A percentile compares a stretch with the other conserved stretches of the same genome.
Conservation (phyloP, 2,113 vertebrate species). For the Chloropsis hardwickii region DNA sequence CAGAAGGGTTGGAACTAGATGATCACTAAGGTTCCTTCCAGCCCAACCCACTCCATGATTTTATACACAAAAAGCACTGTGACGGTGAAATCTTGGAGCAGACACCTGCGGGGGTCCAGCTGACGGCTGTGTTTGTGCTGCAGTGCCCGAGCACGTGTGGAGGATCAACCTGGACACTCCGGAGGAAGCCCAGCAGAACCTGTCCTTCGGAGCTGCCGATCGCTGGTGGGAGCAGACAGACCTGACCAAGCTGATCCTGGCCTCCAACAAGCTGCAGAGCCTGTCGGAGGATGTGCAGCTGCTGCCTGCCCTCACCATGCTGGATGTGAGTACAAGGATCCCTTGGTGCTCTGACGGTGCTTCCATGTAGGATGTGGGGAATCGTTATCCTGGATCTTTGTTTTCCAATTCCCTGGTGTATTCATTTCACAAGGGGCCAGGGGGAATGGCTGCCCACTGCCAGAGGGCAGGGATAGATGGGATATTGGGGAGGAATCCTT, state of each 20-base stretch:
- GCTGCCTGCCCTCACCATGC: slow-evolving; percentile 80
- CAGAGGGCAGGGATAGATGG: not conserved
- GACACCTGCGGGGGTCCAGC: fast-evolving
- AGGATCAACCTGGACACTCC: slow-evolving; percentile 88
- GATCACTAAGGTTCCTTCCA: not conserved
- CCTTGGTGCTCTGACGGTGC: fast-evolving
- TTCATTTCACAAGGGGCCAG: too few relatives aligned
- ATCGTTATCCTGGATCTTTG: fast-evolving
- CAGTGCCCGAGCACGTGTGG: slow-evolving; percentile 90
- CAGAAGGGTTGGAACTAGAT: not conserved
- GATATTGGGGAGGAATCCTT: not conserved
- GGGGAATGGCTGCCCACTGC: not conserved
- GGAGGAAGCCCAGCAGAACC: slow-evolving; percentile 80
- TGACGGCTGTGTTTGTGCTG: fast-evolving
- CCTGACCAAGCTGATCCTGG: slow-evolving; percentile 88
- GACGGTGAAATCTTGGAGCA: fast-evolving
- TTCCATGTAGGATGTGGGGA: not conserved
- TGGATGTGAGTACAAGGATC: slow-evolving; percentile 80
- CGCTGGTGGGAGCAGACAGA: slow-evolving; percentile 98
- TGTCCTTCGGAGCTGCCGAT: slow-evolving; percentile 82
- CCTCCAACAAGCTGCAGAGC: slow-evolving; percentile 87
- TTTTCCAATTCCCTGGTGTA: not conserved
- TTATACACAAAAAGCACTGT: fast-evolving
- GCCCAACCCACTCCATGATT: fast-evolving
- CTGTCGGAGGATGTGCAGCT: slow-evolving; percentile 87